Conservation (phyloP, 2,888 invertebrate genomes). For the Cosmorhoe ocellata region DNA sequence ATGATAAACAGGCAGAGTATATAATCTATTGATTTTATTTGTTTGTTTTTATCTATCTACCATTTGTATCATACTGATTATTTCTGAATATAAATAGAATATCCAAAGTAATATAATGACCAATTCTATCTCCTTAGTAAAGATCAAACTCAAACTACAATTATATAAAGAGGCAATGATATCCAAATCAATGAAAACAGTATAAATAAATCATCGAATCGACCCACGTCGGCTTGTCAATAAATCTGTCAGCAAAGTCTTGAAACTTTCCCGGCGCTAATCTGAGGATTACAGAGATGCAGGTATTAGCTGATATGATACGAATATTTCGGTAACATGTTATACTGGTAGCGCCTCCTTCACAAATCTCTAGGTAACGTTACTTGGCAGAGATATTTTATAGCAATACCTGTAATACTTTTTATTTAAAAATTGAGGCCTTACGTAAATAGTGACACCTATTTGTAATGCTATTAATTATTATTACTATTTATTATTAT, state of each 20-base stretch:
- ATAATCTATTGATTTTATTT: constrained; percentile 26
- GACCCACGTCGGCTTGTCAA: constrained; percentile 17
- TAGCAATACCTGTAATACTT: too few relatives aligned
- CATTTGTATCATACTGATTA: constrained; percentile 1
- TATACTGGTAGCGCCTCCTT: not conserved
- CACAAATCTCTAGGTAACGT: not conserved
- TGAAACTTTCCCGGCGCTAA: constrained; percentile 17
- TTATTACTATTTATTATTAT: too few relatives aligned
- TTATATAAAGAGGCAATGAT: constrained; percentile 8
- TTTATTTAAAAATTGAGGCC: too few relatives aligned
- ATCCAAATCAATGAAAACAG: constrained; percentile 3
- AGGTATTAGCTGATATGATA: constrained; percentile 5
- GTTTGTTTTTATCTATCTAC: constrained; percentile 14
- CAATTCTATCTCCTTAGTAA: too few relatives aligned
- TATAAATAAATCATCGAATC: constrained; percentile 14
- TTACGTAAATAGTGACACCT: too few relatives aligned
- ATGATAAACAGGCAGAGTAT: constrained; percentile 55
- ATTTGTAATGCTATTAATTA: too few relatives aligned
- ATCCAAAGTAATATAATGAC: not conserved
- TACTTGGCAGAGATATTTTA: too few relatives aligned
- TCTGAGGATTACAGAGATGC: constrained; percentile 16
- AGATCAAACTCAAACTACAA: not conserved
- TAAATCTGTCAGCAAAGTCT: constrained; percentile 18
- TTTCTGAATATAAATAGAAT: too few relatives aligned
- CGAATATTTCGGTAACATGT: not conserved